Conservation (phyloP, 2,113 vertebrate genomes). For the Sitta europaea region DNA sequence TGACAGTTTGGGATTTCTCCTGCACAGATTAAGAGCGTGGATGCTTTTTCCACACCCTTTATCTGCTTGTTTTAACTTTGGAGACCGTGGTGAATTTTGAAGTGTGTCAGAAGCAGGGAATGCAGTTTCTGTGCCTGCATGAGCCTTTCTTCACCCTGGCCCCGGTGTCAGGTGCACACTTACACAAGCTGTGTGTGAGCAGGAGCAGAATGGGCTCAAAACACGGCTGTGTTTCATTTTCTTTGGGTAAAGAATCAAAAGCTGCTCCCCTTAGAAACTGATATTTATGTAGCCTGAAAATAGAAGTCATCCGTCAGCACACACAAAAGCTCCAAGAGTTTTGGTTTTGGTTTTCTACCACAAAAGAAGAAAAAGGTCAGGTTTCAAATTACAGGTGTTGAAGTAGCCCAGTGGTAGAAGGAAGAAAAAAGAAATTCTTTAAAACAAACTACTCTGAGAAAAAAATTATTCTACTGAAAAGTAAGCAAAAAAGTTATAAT, state of each 20-base stretch:
- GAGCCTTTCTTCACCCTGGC: not conserved
- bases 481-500: not conserved
- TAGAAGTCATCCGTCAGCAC: not conserved
- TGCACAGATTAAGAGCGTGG: too few relatives aligned
- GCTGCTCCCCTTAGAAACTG: not conserved
- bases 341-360: not conserved
- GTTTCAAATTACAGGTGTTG: slow-evolving; percentile 33
- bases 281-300: not conserved
- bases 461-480: not conserved
- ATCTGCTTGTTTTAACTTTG: not conserved
- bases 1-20: not conserved
- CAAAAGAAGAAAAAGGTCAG: not conserved
- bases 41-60: not conserved
- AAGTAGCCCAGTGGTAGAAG: not conserved
- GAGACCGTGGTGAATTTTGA: not conserved
- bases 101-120: not conserved
- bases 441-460: not conserved
- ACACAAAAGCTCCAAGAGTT: not conserved
- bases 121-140: accelerated
- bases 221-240: not conserved
- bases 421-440: not conserved
- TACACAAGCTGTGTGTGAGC: not conserved
- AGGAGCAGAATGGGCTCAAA: not conserved
- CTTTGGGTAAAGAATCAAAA: not conserved
- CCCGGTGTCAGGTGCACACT: not conserved